These are phyloP conservation scores for Danio kyathit DNA, from an alignment of 2,797 vertebrate species.

Conservation along the genomic window DNA sequence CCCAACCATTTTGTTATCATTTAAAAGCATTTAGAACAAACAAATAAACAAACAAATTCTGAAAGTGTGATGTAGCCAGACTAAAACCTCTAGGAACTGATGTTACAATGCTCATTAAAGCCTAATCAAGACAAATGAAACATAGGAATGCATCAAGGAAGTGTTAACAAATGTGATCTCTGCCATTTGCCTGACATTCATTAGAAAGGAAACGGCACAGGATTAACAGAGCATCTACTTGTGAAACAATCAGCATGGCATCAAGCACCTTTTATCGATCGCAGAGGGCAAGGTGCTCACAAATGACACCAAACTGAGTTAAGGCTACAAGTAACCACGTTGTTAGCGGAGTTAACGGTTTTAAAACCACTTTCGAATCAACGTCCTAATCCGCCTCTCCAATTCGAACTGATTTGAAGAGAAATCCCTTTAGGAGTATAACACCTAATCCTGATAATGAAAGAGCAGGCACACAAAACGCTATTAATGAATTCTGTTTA, in stretches of 20 bases:
- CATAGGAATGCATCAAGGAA: conserved; percentile 13
- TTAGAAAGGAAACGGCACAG: conserved; percentile 27
- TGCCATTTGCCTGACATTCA: conserved; percentile 36
- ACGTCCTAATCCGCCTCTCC: neutral
- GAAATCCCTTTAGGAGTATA: neutral
- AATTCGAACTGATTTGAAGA: neutral
- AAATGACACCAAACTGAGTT: conserved; percentile 16
- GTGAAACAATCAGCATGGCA: conserved; percentile 32
- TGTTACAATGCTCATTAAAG: conserved; percentile 35
- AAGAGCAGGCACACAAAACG: neutral
- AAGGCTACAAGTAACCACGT: neutral
- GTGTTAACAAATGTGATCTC: conserved; percentile 47
- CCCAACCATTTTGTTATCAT: neutral
- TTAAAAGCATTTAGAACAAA: neutral
- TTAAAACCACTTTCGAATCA: neutral
- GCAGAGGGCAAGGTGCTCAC: neutral
- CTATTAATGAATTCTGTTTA: neutral
- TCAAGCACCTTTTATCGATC: conserved; percentile 8
- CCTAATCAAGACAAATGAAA: conserved; percentile 37
- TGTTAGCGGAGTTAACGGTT: neutral
- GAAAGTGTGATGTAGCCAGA: conserved; percentile 20
- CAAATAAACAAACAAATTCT: conserved; percentile 1
- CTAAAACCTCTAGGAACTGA: conserved; percentile 24
- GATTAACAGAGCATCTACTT: conserved; percentile 13
- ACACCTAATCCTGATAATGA: neutral